phyloP scores from a whole-genome alignment of 2,113 vertebrate species.

The Galbula dea region DNA sequence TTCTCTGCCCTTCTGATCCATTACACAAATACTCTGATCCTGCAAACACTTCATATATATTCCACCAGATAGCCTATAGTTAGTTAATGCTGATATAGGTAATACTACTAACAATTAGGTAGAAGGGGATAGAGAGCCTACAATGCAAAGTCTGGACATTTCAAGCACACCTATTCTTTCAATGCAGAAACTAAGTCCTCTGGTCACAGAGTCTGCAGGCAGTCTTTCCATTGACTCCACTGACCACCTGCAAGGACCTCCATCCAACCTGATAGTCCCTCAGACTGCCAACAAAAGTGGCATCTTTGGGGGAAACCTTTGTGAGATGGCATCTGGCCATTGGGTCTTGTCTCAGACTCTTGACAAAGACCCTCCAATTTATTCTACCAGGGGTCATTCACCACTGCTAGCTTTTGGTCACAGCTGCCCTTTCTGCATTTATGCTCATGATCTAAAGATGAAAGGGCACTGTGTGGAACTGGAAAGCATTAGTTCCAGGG shows the following conservation, averaged over 20 bases:
- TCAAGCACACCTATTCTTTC: not conserved
- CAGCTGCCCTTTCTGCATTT: constrained; percentile 13
- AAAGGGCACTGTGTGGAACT: not conserved
- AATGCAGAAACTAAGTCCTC: not conserved
- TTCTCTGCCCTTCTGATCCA: not conserved
- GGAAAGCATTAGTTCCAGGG: constrained; percentile 26
- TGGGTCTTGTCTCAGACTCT: not conserved
- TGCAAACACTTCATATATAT: not conserved
- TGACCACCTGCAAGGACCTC: not conserved
- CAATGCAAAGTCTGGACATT: not conserved
- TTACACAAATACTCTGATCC: not conserved
- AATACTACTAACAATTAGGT: not conserved
- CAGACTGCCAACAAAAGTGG: not conserved
- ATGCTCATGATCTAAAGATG: not conserved
- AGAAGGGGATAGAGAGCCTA: not conserved
- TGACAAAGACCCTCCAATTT: not conserved
- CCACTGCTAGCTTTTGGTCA: not conserved
- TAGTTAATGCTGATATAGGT: not conserved
- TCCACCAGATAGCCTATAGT: not conserved
- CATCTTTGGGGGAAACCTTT: not conserved
- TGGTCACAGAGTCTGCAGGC: not conserved
- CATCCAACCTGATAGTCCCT: not conserved
- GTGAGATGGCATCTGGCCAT: not conserved
- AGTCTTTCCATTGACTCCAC: not conserved
- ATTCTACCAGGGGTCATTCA: not conserved